These are phyloP conservation scores for Tetanocera ferruginea DNA, from an alignment of 2,888 invertebrate genomes.

Conservation along the genomic window DNA sequence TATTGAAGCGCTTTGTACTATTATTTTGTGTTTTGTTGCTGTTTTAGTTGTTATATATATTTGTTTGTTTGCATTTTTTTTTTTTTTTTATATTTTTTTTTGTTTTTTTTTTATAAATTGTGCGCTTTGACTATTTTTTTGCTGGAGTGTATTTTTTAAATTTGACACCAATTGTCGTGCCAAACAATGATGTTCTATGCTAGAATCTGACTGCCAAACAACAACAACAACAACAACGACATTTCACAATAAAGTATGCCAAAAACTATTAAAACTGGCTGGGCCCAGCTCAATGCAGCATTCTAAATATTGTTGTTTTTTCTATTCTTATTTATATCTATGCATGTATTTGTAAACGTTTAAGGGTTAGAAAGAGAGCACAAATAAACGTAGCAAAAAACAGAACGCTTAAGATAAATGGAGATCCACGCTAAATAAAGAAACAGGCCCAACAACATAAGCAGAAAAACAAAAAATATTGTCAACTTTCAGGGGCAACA, in stretches of 20 bases:
- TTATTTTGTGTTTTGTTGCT: not conserved
- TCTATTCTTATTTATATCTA: not conserved
- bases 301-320: not conserved
- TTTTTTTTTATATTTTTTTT: not conserved
- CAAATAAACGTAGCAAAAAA: not conserved
- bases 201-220: not conserved
- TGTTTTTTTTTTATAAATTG: not conserved
- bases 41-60: not conserved
- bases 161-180: conserved; percentile 31
- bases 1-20: too few species aligned
- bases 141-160: not conserved
- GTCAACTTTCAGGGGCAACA: conserved; percentile 34
- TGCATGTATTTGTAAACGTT: not conserved
- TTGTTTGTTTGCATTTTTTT: too few species aligned
- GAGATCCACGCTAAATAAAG: not conserved
- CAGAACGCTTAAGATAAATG: not conserved
- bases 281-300: not conserved
- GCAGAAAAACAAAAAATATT: conserved; percentile 12
- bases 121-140: conserved; percentile 5
- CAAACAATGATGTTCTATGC: conserved; percentile 9
- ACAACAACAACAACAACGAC: conserved; percentile 12
- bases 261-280: conserved; percentile 13
- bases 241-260: not conserved
- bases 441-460: not conserved
- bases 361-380: not conserved